Base-by-base conservation (phyloP, 2,888 invertebrate species). In the Xiphydria camelus region DNA sequence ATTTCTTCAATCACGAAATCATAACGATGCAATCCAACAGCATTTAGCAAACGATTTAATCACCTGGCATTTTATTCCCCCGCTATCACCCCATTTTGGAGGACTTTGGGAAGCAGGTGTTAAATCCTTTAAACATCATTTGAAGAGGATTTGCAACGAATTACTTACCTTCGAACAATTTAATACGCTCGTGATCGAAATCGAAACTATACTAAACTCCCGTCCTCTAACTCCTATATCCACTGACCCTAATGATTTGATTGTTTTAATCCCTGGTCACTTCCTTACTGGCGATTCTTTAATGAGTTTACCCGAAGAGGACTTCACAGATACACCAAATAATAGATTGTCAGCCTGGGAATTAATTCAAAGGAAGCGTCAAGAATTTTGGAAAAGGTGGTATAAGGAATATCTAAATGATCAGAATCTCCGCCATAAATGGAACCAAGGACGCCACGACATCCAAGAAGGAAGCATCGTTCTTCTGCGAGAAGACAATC, bases 91-190 rank as follows among this genome's bases (percentile, higher is more conserved):
- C 1, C 58, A 62, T 38, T 59, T 59, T 41, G 64, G 64, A 4
- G 64, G 64, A 6, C 29, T 64, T 4, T 64, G 62, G 64, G 65
- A 66, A 32, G 53, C 59, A 1, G 61, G 53, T 6, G 55, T 66
- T 3, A 61, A 61, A 40, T 55, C 56, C 1, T 45, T 53, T 4
- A 68, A 68, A 34, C 41, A 42, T 41, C 63, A 64, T 45, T 31
- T 66, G n/a, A 53, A 57, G 32, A 44, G 61, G n/a, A 39, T 61
- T 1, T 31, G 61, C 1, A 49, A 52, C 32, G 14, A 29, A 3
- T 37, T 36, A n/a, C 38, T 64, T 10, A 61, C 53, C 1, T 61
- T 50, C 23, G 63, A 67, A 42, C 56, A 66, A 9, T 47, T 66
- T 23, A 19, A 38, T 1, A 67, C 60, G 4, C 17, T 57, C 2